Evolutionary conservation across 2,888 invertebrate genomes (phyloP), one percentile per base, ranked within the genome.

Genomic region (Cephus rjabovi): DNA sequence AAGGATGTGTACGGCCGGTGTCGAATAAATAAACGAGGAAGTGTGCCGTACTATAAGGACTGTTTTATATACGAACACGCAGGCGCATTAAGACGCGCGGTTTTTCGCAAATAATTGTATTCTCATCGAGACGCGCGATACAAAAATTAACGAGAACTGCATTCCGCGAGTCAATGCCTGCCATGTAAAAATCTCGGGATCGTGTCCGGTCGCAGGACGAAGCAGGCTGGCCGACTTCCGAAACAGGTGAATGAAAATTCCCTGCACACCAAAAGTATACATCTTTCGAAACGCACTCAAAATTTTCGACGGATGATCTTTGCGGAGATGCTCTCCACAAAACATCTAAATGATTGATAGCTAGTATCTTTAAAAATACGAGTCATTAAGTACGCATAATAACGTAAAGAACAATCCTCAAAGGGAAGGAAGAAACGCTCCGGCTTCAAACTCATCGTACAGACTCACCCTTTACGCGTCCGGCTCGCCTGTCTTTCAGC

Each of bases 391-490:
- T 56, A 56, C 23, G 56, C 56, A 23, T 56, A 56, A 56, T 23
- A 56, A 56, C 56, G 23, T 23, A 56, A 23, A 56, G 56, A 56
- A 56, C 56, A 23, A 56, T 56, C 56, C 56, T 1, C 56, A 56
- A 56, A 56, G 23, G 56, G 56, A 23, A 56, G 23, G 23, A 56
- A 56, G 56, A 56, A 56, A 56, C 56, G 56, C 56, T 56, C 1
- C 23, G 56, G 56, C 56, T 9, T 23, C 56, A 56, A 23, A 9
- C 56, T 23, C 56, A 56, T 56, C 23, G 56, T 23, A 56, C 56
- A 56, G 56, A 74, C 74, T 74, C 74, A 74, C 74, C 74, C 74
- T 74, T 74, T 74, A 56, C 23, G 35, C 74, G 34, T 33, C 74
- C 35, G 12, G 12, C 34, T 34, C 12, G 34, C 34, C 74, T 33